Conservation (phyloP, 2,797 vertebrate genomes). For the Chaetodon trifasciatus region DNA sequence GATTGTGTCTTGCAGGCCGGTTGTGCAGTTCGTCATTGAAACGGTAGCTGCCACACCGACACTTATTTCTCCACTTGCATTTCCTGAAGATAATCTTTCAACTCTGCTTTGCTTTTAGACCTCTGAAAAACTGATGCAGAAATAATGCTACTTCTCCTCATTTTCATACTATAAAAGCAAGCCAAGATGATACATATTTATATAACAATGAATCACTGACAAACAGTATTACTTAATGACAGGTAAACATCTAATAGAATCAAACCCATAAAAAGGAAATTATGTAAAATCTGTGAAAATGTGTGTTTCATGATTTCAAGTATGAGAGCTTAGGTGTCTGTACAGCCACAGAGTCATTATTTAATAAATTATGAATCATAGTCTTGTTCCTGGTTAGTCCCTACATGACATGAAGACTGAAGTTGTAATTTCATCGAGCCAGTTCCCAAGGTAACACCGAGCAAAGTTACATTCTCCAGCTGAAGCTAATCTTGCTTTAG, state of each 20-base stretch:
- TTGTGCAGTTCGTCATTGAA: conserved; percentile 13
- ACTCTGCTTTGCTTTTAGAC: conserved; percentile 3
- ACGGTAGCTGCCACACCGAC: conserved; percentile 5
- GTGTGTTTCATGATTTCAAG: conserved; percentile 26
- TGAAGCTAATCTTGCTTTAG: conserved; percentile 42
- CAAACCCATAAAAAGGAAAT: not conserved
- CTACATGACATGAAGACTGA: conserved; percentile 50
- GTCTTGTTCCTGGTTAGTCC: conserved; percentile 54
- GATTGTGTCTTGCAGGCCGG: conserved; percentile 10
- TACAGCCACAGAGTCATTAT: conserved; percentile 31
- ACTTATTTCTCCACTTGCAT: not conserved
- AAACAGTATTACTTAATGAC: conserved; percentile 4
- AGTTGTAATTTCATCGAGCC: conserved; percentile 53
- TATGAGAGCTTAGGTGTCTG: conserved; percentile 26
- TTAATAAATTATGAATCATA: conserved; percentile 56
- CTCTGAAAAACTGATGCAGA: not conserved
- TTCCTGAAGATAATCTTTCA: conserved; percentile 3
- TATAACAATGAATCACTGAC: not conserved
- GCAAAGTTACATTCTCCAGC: conserved; percentile 42
- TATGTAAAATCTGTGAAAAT: conserved; percentile 22
- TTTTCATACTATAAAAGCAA: not conserved
- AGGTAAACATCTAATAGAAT: conserved; percentile 15
- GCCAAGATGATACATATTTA: not conserved
- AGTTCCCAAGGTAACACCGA: conserved; percentile 67
- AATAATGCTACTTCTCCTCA: not conserved